Evolutionary conservation across 2,113 vertebrate genomes (phyloP).

Genomic region (Leptodactylus fuscus): DNA sequence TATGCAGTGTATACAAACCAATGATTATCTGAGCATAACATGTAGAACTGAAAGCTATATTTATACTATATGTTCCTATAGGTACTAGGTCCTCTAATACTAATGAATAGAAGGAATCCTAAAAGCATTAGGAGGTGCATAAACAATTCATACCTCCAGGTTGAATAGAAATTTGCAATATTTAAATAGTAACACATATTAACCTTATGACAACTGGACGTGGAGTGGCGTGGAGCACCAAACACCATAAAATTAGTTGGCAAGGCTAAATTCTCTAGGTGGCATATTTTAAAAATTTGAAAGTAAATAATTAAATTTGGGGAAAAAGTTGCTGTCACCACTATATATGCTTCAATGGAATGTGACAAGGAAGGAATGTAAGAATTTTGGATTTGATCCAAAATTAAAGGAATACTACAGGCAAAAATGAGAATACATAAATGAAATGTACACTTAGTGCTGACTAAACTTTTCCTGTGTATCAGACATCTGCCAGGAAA

Average conservation of each 20-base stretch:
- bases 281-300: not conserved
- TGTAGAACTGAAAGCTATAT: not conserved
- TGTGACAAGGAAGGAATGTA: not conserved
- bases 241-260: not conserved
- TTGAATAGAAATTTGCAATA: not conserved
- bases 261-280: not conserved
- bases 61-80: not conserved
- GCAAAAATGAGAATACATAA: conserved; percentile 16
- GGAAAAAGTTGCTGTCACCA: not conserved
- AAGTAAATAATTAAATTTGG: not conserved
- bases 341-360: conserved; percentile 16
- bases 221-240: not conserved
- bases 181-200: not conserved
- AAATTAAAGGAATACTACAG: conserved; percentile 26
- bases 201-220: not conserved
- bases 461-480: conserved; percentile 10
- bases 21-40: conserved; percentile 2
- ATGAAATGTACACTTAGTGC: conserved; percentile 15
- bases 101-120: not conserved
- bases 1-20: conserved; percentile 15
- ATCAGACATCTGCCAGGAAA: conserved; percentile 7
- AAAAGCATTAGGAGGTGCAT: not conserved
- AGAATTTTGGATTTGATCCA: conserved; percentile 16
- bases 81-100: not conserved
- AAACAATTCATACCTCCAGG: not conserved